These are phyloP conservation scores for Uropsilus gracilis DNA, from an alignment of 2,113 vertebrate species.

Conservation along the genomic window DNA sequence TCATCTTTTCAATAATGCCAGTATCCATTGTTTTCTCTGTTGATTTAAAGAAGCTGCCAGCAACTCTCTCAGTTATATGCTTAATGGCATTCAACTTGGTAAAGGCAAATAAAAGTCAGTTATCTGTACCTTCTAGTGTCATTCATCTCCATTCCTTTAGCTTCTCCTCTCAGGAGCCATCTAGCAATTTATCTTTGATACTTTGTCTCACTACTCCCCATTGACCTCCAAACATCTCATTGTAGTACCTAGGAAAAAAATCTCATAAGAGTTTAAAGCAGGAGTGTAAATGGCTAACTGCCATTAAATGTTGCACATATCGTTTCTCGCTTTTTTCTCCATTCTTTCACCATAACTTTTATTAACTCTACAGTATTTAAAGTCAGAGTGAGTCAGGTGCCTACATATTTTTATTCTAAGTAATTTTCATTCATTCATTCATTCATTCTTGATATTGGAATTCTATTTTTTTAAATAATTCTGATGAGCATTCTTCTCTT, in stretches of 20 bases:
- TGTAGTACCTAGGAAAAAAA: not conserved
- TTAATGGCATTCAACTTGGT: not conserved
- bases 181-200: not conserved
- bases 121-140: not conserved
- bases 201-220: not conserved
- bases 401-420: not conserved
- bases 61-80: not conserved
- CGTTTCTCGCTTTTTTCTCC: not conserved
- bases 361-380: not conserved
- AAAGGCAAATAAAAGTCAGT: not conserved
- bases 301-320: not conserved
- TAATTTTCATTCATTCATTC: no score
- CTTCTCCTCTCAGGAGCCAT: not conserved
- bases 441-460: not conserved
- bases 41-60: not conserved
- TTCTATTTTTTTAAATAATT: not conserved
- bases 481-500: not conserved
- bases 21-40: not conserved
- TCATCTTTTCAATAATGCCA: not conserved
- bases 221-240: not conserved
- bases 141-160: not conserved
- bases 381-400: not conserved
- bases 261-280: not conserved
- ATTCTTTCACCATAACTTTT: not conserved
- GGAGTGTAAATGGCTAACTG: not conserved